phyloP scores from a whole-genome alignment of 2,797 vertebrate genomes.

The Spea hammondii region DNA sequence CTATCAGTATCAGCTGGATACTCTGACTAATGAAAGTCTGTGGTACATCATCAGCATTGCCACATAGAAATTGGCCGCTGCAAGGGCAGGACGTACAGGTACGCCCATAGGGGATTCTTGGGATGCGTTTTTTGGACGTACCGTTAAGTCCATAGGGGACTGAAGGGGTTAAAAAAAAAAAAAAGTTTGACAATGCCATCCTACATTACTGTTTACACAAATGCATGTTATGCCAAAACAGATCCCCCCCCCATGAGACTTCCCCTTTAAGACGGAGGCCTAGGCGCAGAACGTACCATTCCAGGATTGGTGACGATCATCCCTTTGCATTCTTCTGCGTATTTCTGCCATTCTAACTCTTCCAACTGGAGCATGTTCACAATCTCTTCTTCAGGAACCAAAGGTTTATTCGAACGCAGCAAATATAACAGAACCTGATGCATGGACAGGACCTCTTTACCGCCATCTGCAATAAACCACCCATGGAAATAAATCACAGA shows the following conservation, averaged over 20 bases:
- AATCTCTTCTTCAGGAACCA: constrained; percentile 95
- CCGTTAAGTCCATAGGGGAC: no score
- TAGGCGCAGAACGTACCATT: constrained; percentile 73
- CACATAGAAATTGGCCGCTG: neutral
- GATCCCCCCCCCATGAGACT: no score
- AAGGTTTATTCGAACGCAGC: constrained; percentile 85
- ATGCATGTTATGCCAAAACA: no score
- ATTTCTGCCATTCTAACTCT: constrained; percentile 97
- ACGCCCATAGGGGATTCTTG: neutral
- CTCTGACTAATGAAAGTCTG: no score
- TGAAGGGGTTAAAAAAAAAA: neutral
- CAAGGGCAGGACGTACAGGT: neutral
- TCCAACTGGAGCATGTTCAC: constrained; percentile 99
- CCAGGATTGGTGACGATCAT: constrained; percentile 98
- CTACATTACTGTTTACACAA: no score
- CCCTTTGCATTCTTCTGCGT: constrained; percentile 97
- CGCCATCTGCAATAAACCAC: constrained; percentile 77
- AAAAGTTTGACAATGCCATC: constrained; percentile 3
- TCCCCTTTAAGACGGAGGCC: neutral
- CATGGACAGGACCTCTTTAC: constrained; percentile 98
- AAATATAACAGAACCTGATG: constrained; percentile 96
- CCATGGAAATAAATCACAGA: neutral
- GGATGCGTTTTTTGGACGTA: no score
- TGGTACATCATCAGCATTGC: neutral
- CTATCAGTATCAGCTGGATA: no score